A percentile compares a stretch with the other conserved stretches of the same genome.
phyloP scores from a whole-genome alignment of 2,113 vertebrate genomes.

The Vulpes vulpes region DNA sequence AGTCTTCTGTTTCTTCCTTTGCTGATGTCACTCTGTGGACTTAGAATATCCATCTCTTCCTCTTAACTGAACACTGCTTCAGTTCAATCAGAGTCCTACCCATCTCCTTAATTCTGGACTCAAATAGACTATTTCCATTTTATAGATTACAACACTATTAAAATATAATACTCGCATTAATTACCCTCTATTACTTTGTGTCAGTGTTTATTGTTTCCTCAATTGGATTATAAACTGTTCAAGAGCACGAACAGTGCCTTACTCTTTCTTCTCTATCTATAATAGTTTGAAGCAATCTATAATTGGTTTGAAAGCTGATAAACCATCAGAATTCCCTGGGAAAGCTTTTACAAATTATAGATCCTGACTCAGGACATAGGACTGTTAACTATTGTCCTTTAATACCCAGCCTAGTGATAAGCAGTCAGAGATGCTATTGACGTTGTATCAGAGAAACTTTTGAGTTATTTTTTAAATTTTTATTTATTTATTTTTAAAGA shows the following conservation, averaged over 20 bases:
- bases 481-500: no score
- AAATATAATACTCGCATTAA: not conserved
- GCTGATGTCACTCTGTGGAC: not conserved
- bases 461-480: not conserved
- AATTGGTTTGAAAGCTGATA: not conserved
- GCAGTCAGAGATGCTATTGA: not conserved
- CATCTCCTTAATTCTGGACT: not conserved
- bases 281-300: no score
- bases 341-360: not conserved
- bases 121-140: not conserved
- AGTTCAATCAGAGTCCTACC: not conserved
- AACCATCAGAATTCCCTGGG: not conserved
- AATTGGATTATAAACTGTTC: not conserved
- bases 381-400: not conserved
- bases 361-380: not conserved
- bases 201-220: not conserved
- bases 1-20: not conserved
- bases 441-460: not conserved
- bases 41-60: not conserved
- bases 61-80: not conserved
- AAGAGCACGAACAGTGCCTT: not conserved
- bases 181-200: not conserved
- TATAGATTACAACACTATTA: not conserved
- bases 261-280: not conserved
- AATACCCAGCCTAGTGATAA: not conserved